Base-by-base conservation (phyloP, 2,113 vertebrate species). In the Dipodomys stephensi region DNA sequence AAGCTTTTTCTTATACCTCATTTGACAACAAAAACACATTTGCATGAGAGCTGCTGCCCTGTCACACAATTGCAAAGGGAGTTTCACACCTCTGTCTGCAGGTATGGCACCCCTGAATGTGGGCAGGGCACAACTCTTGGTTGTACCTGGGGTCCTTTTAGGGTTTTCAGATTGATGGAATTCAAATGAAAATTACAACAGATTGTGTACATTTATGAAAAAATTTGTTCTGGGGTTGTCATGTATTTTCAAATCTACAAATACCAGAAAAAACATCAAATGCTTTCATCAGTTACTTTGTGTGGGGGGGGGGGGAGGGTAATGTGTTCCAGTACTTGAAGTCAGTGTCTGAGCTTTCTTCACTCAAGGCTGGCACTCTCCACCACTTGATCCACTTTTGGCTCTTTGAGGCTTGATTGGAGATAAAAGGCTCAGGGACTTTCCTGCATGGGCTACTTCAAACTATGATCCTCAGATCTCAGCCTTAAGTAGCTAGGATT, bases 11-110 rank as follows among this genome's bases (percentile, higher is more conserved):
- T 62, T 62, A 62, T 35, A 13, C n/a, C 62, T 19, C 62, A 22
- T 90, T 89, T 89, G 49, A 84, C 88, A 90, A 64, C 25, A 53
- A 32, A 90, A 72, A 35, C 16, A 4, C 73, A 32, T 82, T 76
- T 74, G 49, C 80, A 35, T 35, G 72, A 93, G 64, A 19, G 22
- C 68, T 87, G 8, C 65, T 30, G 35, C n/a, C 6, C 13, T 65
- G 32, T 2, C 32, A 0, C n/a, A 32, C 80, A 32, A 4, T 12
- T 23, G 74, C 28, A 57, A 67, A 30, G n/a, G 64, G 4, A 74
- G 46, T 73, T 49, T 71, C 25, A 6, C 2, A 0, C 28, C 32
- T 20, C 5, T 0, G 49, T 76, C 30, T 62, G 8, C 74, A 77
- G 69, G 93, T 49, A 79, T 76, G 71, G 65, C 0, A 1, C 73